A percentile compares a stretch with the other conserved stretches of the same genome.
Evolutionary conservation across 2,797 vertebrate species (phyloP).

Genomic region (Coendou prehensilis): DNA sequence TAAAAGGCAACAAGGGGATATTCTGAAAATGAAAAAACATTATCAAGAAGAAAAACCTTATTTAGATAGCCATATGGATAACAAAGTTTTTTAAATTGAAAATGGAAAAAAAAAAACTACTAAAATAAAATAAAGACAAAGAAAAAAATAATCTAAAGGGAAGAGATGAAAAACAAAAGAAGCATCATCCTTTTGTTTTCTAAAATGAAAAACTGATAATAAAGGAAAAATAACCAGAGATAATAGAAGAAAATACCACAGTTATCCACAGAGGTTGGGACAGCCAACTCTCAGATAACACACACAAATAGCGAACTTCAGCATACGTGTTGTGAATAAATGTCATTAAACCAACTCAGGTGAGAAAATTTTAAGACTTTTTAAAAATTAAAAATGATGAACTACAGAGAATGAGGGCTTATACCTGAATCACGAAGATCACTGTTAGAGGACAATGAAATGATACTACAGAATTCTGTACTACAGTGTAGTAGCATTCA

Average conservation of each 20-base stretch:
- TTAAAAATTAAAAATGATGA: neutral
- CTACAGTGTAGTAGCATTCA: neutral
- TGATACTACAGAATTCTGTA: neutral
- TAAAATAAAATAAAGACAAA: neutral
- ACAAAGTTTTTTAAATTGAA: neutral
- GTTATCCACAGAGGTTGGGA: neutral
- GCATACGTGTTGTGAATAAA: neutral
- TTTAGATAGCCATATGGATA: neutral
- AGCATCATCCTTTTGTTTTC: neutral
- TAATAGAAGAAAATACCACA: conserved; percentile 13
- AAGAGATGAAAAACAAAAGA: neutral
- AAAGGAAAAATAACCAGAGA: neutral
- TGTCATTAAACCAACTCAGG: neutral
- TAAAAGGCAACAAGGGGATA: neutral
- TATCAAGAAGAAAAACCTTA: neutral
- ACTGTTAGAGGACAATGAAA: neutral
- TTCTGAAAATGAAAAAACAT: neutral
- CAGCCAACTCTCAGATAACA: neutral
- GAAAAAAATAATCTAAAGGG: neutral
- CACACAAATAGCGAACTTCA: neutral
- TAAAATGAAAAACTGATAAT: neutral
- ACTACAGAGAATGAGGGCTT: neutral
- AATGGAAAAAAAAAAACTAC: neutral
- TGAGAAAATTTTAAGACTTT: neutral
- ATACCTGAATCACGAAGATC: neutral